These are phyloP conservation scores for Menidia menidia DNA, from an alignment of 2,797 vertebrate species.

Conservation along the genomic window DNA sequence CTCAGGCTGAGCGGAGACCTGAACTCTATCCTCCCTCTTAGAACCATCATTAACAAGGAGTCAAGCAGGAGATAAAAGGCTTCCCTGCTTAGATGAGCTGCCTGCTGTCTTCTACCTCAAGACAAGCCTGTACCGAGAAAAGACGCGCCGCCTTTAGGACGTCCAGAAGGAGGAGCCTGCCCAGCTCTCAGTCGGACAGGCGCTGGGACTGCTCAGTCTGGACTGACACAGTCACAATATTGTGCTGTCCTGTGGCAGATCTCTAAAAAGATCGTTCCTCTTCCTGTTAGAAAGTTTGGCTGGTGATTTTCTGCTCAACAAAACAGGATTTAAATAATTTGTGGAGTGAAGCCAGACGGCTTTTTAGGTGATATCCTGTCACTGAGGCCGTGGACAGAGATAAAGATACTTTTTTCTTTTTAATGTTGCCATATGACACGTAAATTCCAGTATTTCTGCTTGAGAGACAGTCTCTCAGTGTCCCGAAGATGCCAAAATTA, in stretches of 20 bases:
- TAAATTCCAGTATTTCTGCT: slow-evolving; percentile 16
- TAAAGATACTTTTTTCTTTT: neutral
- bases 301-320: neutral
- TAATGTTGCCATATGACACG: slow-evolving; percentile 9
- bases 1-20: slow-evolving; percentile 88
- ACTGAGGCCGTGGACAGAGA: slow-evolving; percentile 1
- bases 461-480: neutral
- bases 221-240: neutral
- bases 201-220: slow-evolving; percentile 11
- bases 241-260: slow-evolving; percentile 20
- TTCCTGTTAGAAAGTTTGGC: slow-evolving; percentile 11
- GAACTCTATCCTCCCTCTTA: slow-evolving; percentile 88
- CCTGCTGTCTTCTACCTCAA: slow-evolving; percentile 57
- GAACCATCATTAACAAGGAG: slow-evolving; percentile 73
- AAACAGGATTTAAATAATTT: neutral
- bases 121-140: slow-evolving; percentile 25
- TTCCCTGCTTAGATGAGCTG: slow-evolving; percentile 63
- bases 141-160: slow-evolving; percentile 16
- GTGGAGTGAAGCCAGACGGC: slow-evolving; percentile 3
- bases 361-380: slow-evolving; percentile 15
- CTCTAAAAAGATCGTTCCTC: slow-evolving; percentile 3
- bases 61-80: slow-evolving; percentile 61
- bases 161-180: slow-evolving; percentile 15
- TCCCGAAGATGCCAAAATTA: neutral
- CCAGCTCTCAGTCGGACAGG: slow-evolving; percentile 2